Percentiles rank a stretch among this genome's conserved stretches.
Conservation (phyloP, 2,888 invertebrate species). For the Temnothorax ravouxi region DNA sequence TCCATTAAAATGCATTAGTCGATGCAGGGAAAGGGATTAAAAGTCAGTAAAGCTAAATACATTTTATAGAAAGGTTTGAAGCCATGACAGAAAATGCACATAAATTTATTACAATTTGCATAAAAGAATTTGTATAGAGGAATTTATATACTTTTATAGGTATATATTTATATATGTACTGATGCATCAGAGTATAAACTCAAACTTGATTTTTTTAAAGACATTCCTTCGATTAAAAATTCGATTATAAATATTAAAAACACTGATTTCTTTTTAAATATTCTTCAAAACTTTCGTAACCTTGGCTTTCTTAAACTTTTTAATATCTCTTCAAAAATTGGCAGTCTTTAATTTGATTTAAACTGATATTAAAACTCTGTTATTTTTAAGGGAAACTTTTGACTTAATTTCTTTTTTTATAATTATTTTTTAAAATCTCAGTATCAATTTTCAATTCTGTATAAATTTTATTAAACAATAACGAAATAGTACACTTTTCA, state of each 20-base stretch:
- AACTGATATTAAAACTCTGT: neutral
- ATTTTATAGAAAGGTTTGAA: no score
- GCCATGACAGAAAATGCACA: neutral
- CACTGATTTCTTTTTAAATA: neutral
- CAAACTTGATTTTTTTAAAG: neutral
- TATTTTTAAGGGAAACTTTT: neutral
- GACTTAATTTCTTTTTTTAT: neutral
- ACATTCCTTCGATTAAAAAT: neutral
- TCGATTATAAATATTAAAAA: conserved; percentile 13
- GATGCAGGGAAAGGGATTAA: neutral
- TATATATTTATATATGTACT: neutral
- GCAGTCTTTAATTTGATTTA: neutral
- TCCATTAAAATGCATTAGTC: conserved; percentile 23
- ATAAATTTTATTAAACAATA: neutral
- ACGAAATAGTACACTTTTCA: neutral
- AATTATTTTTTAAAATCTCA: neutral
- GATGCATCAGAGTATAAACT: neutral
- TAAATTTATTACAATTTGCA: conserved; percentile 25
- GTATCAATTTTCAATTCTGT: neutral
- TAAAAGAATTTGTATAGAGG: conserved; percentile 14
- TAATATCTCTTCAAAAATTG: neutral
- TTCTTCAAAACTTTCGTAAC: neutral
- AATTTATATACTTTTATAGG: neutral
- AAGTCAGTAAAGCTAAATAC: neutral
- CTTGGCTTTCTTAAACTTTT: neutral